phyloP scores from a whole-genome alignment of 2,797 vertebrate genomes.

The Cryptoprocta ferox region DNA sequence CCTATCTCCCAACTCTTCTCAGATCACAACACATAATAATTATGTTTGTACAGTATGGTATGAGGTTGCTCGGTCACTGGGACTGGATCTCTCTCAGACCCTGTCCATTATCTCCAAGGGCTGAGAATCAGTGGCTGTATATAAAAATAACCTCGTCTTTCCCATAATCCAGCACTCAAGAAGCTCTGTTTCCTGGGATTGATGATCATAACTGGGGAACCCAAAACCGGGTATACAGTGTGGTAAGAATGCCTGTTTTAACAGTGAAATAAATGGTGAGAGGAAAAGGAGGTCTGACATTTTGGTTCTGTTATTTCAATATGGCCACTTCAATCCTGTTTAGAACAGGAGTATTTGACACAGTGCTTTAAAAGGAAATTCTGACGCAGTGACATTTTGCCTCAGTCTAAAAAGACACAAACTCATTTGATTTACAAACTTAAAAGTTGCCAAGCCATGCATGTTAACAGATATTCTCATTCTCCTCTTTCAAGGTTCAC shows the following conservation, averaged over 20 bases:
- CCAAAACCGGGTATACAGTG: neutral
- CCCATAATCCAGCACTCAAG: neutral
- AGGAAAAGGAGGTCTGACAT: neutral
- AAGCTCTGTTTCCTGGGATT: neutral
- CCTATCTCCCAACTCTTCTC: neutral
- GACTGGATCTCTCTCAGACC: accelerated
- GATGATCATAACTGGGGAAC: neutral
- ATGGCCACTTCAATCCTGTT: neutral
- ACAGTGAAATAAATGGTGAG: neutral
- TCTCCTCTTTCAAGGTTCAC: neutral
- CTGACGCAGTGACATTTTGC: neutral
- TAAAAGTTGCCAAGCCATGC: neutral
- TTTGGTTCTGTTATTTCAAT: neutral
- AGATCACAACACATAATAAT: neutral
- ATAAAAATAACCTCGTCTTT: neutral
- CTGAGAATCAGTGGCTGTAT: accelerated
- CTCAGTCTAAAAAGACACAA: neutral
- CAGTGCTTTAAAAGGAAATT: neutral
- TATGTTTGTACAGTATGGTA: accelerated
- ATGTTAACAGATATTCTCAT: neutral
- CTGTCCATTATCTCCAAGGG: neutral
- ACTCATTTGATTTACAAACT: neutral
- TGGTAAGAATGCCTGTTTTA: neutral
- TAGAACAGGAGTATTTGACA: neutral
- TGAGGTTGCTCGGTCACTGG: neutral